A percentile compares a stretch with the other conserved stretches of the same genome.
phyloP scores from a whole-genome alignment of 2,113 vertebrate genomes.

The Barbus barbus region DNA sequence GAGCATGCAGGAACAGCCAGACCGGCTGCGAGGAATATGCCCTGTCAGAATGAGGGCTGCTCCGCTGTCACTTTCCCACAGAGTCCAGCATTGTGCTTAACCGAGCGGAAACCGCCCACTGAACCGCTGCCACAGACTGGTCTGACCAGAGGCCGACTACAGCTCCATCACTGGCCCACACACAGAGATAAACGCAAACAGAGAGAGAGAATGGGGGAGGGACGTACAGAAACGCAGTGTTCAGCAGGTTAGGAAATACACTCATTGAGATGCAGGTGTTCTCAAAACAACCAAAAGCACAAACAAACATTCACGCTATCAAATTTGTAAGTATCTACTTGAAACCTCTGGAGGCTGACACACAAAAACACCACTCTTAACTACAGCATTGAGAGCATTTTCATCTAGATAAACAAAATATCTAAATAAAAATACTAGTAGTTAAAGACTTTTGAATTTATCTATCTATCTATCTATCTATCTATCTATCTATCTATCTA shows the following conservation, averaged over 20 bases:
- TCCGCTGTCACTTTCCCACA: slow-evolving; percentile 43
- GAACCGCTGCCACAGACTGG: slow-evolving; percentile 48
- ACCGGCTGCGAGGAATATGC: slow-evolving; percentile 55
- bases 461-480: no score
- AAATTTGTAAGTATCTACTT: no score
- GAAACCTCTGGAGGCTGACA: no score
- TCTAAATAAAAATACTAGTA: no score
- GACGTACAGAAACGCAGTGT: slow-evolving; percentile 18
- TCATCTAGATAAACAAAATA: no score
- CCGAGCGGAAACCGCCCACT: slow-evolving; percentile 46
- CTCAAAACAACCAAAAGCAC: neutral
- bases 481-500: no score
- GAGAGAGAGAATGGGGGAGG: neutral
- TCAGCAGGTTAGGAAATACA: slow-evolving; percentile 35
- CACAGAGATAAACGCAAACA: neutral
- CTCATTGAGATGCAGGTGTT: neutral
- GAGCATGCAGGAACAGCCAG: slow-evolving; percentile 54
- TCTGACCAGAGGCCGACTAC: slow-evolving; percentile 34
- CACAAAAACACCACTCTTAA: neutral
- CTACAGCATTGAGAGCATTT: no score
- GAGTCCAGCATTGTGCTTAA: slow-evolving; percentile 47
- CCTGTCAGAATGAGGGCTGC: slow-evolving; percentile 61
- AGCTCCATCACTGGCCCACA: neutral
- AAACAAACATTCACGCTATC: no score
- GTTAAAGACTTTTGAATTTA: no score